phyloP scores from a whole-genome alignment of 2,113 vertebrate species.

The Callochromis pleurospilus region DNA sequence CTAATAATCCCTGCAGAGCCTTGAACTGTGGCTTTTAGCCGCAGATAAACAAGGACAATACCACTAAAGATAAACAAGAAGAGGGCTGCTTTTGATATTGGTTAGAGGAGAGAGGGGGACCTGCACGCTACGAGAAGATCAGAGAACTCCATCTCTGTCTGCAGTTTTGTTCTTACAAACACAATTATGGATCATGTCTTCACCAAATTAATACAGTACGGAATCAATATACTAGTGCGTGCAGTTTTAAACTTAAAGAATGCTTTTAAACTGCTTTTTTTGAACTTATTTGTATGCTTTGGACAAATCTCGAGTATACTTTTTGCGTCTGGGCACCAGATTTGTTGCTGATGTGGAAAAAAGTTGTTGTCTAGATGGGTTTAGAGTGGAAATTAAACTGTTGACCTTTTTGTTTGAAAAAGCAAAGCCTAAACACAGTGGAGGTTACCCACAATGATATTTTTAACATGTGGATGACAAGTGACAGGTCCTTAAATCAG shows the following conservation, averaged over 20 bases:
- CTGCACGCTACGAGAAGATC: neutral
- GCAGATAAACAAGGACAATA: conserved; percentile 34
- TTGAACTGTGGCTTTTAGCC: conserved; percentile 15
- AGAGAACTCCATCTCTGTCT: neutral
- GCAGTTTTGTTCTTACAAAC: neutral
- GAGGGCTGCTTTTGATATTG: neutral
- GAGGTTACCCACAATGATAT: neutral
- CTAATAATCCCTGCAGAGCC: conserved; percentile 34
- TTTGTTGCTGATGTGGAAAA: neutral
- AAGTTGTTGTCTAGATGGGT: neutral
- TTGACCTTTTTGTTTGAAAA: neutral
- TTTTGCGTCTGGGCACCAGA: accelerated
- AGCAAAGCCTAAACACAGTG: neutral
- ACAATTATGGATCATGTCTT: neutral
- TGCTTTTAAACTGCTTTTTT: neutral
- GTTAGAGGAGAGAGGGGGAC: neutral
- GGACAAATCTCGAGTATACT: neutral
- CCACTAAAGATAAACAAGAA: neutral
- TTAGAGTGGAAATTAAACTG: neutral
- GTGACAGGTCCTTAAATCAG: neutral
- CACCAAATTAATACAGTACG: neutral
- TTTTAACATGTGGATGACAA: neutral
- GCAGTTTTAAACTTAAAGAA: no score
- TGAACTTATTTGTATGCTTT: neutral
- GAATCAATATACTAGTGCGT: neutral